phyloP scores from a whole-genome alignment of 1,140 invertebrate genomes.

The Dendroctonus valens region DNA sequence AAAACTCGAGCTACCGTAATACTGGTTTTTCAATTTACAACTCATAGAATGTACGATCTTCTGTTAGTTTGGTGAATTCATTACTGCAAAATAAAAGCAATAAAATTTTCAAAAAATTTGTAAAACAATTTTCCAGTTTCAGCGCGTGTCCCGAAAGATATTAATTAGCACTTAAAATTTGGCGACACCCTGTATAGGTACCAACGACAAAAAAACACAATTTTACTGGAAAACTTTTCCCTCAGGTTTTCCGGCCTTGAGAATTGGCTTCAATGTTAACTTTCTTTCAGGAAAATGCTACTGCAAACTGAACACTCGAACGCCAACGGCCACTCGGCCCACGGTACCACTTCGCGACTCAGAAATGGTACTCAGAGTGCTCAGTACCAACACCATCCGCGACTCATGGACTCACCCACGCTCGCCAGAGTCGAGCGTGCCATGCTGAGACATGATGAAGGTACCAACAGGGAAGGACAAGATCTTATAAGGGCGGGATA shows the following conservation, averaged over 20 bases:
- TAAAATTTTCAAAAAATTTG: too few relatives aligned
- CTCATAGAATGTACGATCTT: too few relatives aligned
- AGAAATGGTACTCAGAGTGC: neutral
- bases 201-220: neutral
- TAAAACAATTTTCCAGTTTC: too few relatives aligned
- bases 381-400: constrained; percentile 45
- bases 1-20: too few relatives aligned
- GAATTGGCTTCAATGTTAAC: neutral
- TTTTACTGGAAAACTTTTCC: neutral
- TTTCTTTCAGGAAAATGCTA: constrained; percentile 21
- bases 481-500: constrained; percentile 39
- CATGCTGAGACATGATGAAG: constrained; percentile 53
- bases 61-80: too few relatives aligned
- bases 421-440: constrained; percentile 58
- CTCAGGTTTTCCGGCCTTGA: too few relatives aligned
- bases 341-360: neutral
- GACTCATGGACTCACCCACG: constrained; percentile 58
- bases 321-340: neutral
- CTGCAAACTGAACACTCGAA: constrained; percentile 19
- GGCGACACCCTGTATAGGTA: neutral
- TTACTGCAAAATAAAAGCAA: too few relatives aligned
- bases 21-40: too few relatives aligned
- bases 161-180: too few relatives aligned
- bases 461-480: constrained; percentile 41
- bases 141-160: too few relatives aligned